Base-by-base conservation (phyloP, 2,113 vertebrate species). In the Sinocyclocheilus grahami region DNA sequence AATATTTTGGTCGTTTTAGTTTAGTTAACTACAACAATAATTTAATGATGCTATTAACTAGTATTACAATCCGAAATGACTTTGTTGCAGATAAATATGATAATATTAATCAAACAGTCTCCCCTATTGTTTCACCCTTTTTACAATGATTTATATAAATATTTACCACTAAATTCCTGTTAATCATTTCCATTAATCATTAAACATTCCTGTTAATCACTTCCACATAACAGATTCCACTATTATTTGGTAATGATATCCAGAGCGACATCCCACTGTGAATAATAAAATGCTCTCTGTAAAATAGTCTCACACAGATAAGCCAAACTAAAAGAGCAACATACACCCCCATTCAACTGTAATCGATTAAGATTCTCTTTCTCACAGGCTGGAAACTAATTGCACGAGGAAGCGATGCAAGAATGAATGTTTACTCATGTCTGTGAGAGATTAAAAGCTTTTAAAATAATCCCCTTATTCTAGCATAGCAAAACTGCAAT, bases 401-500 rank as follows among this genome's bases (percentile, higher is more conserved):
- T 74, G 78, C n/a, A 85, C 60, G 72, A 77, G 69, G 24, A 85
- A 58, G 62, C 22, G n/a, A 72, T 63, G 39, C 5, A 42, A 63
- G 16, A 48, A 42, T 69, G 53, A 67, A 83, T 69, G 72, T 42
- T 69, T 78, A 77, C 33, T 53, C 20, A 1, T 82, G 42, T 67
- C 39, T 82, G 33, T 55, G 22, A 12, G 33, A 84, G 48, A 84
- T 86, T 46, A 67, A 80, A 82, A 48, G 55, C 42, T 82, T 18
- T 82, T 76, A 72, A 51, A 3, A 83, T 78, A 77, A 83, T 83
- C 80, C 75, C 72, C 12, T 75, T 63, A 85, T 74, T 75, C 30
- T 79, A n/a, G 60, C 46, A 24, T 53, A 74, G 48, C 30, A 72
- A 84, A 84, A 76, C 30, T 77, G 72, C 16, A 18, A 27, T 76